Percentiles rank a stretch among this genome's conserved stretches.
phyloP scores from a whole-genome alignment of 2,888 invertebrate genomes.

The Lasiommata megera region DNA sequence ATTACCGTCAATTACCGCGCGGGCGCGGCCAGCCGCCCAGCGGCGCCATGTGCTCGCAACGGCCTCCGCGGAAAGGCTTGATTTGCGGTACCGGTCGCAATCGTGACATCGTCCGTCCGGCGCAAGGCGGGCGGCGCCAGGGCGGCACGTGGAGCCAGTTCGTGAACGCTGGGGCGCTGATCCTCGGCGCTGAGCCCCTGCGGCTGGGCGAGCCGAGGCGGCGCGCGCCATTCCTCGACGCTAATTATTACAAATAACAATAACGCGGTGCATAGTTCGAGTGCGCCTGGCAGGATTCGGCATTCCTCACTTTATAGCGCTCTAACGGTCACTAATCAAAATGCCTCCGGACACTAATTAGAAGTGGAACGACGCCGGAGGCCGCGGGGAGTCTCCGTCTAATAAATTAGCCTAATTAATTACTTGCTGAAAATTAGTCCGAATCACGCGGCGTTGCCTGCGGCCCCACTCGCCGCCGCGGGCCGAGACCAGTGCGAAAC shows the following conservation, averaged over 20 bases:
- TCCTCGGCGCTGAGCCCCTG: too few species aligned
- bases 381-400: conserved; percentile 25
- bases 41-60: conserved; percentile 2
- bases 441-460: conserved; percentile 28
- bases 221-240: conserved; percentile 19
- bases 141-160: too few species aligned
- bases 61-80: too few species aligned
- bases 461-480: too few species aligned
- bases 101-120: too few species aligned
- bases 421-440: conserved; percentile 27
- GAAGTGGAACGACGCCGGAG: conserved; percentile 14
- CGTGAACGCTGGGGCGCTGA: conserved; percentile 17
- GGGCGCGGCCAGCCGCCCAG: conserved; percentile 38
- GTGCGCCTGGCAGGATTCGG: conserved; percentile 20
- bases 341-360: conserved; percentile 32
- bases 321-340: conserved; percentile 32
- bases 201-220: background rate
- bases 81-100: too few species aligned
- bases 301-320: conserved; percentile 24
- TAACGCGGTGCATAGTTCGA: conserved; percentile 17
- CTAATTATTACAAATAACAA: conserved; percentile 22
- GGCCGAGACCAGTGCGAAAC: too few species aligned
- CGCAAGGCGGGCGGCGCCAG: too few species aligned
- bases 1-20: conserved; percentile 63
- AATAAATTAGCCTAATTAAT: conserved; percentile 36